A percentile compares a stretch with the other conserved stretches of the same genome.
phyloP scores from a whole-genome alignment of 2,113 vertebrate genomes.

The Sciurus niger region DNA sequence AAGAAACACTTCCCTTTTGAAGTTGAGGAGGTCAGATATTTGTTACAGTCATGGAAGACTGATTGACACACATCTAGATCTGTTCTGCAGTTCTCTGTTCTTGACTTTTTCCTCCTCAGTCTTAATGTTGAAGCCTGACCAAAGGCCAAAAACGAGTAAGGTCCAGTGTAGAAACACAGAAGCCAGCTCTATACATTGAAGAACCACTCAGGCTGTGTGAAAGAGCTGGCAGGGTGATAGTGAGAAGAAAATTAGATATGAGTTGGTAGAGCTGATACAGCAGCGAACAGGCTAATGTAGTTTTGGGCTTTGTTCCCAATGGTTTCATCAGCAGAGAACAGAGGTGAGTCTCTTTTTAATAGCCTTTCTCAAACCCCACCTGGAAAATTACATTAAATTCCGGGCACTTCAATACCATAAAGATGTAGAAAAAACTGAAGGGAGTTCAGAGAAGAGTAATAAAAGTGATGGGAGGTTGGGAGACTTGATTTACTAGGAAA shows the following conservation, averaged over 20 bases:
- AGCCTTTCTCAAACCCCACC: conserved; percentile 70
- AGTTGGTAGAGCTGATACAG: conserved; percentile 63
- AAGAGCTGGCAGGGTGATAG: background rate
- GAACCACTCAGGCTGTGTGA: background rate
- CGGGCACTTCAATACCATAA: conserved; percentile 74
- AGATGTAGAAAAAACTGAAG: conserved; percentile 73
- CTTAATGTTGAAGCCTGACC: background rate
- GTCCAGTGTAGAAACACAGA: background rate
- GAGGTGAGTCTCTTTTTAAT: conserved; percentile 62
- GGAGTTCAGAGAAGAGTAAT: conserved; percentile 78
- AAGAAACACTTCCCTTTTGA: background rate
- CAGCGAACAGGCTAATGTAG: conserved; percentile 69
- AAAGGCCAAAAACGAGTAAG: background rate
- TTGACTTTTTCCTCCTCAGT: background rate
- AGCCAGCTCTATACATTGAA: background rate
- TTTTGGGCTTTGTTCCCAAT: conserved; percentile 78
- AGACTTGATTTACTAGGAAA: conserved; percentile 82
- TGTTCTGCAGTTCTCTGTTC: background rate
- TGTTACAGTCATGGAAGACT: background rate
- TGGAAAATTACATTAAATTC: conserved; percentile 78
- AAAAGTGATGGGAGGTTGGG: conserved; percentile 78
- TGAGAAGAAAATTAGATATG: conserved; percentile 54
- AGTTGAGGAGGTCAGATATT: background rate
- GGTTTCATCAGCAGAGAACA: conserved; percentile 59
- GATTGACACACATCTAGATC: background rate